phyloP scores from a whole-genome alignment of 1,140 invertebrate genomes.

The Drosophila seguyi region DNA sequence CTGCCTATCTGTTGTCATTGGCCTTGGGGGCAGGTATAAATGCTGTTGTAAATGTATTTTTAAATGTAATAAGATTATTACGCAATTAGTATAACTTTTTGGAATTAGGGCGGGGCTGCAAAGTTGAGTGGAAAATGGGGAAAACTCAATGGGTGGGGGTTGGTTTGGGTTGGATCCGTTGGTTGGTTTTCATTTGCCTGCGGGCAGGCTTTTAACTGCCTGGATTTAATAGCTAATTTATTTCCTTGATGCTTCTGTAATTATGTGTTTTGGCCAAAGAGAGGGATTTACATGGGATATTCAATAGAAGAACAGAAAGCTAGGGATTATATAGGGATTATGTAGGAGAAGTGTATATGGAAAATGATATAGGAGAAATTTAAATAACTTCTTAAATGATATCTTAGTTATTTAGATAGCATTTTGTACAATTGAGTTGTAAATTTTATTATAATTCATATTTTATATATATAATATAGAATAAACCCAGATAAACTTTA shows the following conservation, averaged over 20 bases:
- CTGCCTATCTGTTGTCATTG: slow-evolving; percentile 42
- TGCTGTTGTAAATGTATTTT: slow-evolving; percentile 82
- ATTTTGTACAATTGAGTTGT: too few relatives aligned
- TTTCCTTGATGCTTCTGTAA: slow-evolving; percentile 56
- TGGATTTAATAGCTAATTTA: slow-evolving; percentile 77
- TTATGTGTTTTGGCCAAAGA: slow-evolving; percentile 35
- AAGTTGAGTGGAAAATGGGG: slow-evolving; percentile 30
- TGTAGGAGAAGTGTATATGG: too few relatives aligned
- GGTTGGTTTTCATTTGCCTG: slow-evolving; percentile 30
- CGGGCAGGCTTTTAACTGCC: slow-evolving; percentile 72
- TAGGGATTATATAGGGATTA: too few relatives aligned
- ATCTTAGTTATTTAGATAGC: too few relatives aligned
- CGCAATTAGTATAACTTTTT: slow-evolving; percentile 79
- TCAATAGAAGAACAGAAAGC: background rate
- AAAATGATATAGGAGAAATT: too few relatives aligned
- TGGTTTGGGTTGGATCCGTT: too few relatives aligned
- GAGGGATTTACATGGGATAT: slow-evolving; percentile 1
- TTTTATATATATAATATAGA: background rate
- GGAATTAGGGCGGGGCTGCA: slow-evolving; percentile 27
- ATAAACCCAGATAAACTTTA: background rate
- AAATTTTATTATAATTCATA: background rate
- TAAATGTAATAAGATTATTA: slow-evolving; percentile 84
- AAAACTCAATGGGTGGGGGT: background rate
- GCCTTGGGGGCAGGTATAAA: slow-evolving; percentile 77
- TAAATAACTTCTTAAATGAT: background rate